Base-by-base conservation (phyloP, 2,888 invertebrate species). In the Drosophila meridionalis region DNA sequence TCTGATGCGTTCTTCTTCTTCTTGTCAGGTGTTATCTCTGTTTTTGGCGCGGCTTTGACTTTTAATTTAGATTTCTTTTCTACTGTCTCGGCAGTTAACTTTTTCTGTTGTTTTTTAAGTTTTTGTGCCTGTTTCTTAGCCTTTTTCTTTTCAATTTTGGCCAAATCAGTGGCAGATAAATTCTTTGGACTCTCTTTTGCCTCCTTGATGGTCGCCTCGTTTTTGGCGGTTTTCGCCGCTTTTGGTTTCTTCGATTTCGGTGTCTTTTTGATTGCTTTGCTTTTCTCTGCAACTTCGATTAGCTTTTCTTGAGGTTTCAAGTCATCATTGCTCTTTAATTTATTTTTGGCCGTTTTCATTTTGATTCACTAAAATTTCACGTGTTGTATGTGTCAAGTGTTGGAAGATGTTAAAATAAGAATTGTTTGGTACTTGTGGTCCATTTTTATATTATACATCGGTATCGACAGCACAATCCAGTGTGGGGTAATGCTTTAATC, bases 91-190 rank as follows among this genome's bases (percentile, higher is more conserved):
- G 34, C 2, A 3, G 38, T 4, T 7, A 32, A 26, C 30, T 87
- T 90, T 2, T 72, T 79, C 20, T 80, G 68, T 4, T 73, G 73
- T 11, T 87, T 90, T 34, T 82, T 91, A 0, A 86, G 66, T 52
- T 91, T 91, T 40, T 92, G 83, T 1, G 83, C 81, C 55, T 75
- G 55, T 47, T 92, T 91, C n/a, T 91, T 91, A 0, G 80, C 87
- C 34, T 88, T 90, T 65, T 90, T 91, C 61, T 87, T 91, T 50
- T 79, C 83, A 20, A 90, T 87, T 56, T 85, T 91, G 20, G 83
- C 82, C 42, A 80, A 26, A 36, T 85, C 88, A 2, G 76, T 65
- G 0, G 48, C 63, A 2, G 74, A 63, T 20, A 80, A 32, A 26
- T 60, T 55, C 26, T 75, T 81, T 20, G 68, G 48, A 26, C n/a